These are phyloP conservation scores for Caenorhabditis plicata DNA, from an alignment of 2,888 invertebrate species.

Conservation along the genomic window DNA sequence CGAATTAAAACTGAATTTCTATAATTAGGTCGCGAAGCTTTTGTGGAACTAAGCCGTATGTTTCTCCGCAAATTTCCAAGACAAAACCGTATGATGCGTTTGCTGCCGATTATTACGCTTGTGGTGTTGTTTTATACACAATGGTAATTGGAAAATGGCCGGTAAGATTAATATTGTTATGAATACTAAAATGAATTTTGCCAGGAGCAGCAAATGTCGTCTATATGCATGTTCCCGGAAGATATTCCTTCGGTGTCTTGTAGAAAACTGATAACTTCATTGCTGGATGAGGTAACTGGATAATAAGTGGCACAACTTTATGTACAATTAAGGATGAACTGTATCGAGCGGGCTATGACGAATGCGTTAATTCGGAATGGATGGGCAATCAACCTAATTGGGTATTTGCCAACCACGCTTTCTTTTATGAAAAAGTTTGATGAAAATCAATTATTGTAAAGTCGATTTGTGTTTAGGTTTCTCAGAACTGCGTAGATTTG, in stretches of 20 bases:
- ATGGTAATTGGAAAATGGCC: slow-evolving; percentile 56
- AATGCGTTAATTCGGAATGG: slow-evolving; percentile 45
- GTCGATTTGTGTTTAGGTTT: background rate
- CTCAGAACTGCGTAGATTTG: background rate
- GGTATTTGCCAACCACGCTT: slow-evolving; percentile 40
- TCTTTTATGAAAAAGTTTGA: slow-evolving; percentile 30
- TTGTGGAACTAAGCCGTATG: slow-evolving; percentile 55
- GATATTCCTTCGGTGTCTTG: slow-evolving; percentile 28
- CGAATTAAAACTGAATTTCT: too few species aligned
- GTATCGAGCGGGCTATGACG: slow-evolving; percentile 39
- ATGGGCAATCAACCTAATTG: slow-evolving; percentile 35
- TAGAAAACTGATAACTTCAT: slow-evolving; percentile 23
- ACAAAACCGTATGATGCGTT: slow-evolving; percentile 45
- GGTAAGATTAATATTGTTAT: slow-evolving; percentile 8
- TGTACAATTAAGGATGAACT: slow-evolving; percentile 37
- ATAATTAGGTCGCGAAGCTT: slow-evolving; percentile 45
- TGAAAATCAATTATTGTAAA: background rate
- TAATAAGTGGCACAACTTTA: too few species aligned
- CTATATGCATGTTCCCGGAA: slow-evolving; percentile 16
- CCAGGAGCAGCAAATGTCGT: background rate
- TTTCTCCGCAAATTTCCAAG: slow-evolving; percentile 34
- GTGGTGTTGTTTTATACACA: slow-evolving; percentile 53
- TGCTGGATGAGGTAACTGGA: slow-evolving; percentile 29
- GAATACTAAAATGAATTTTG: slow-evolving; percentile 1
- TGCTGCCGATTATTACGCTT: slow-evolving; percentile 49